A percentile compares a stretch with the other conserved stretches of the same genome.
Evolutionary conservation across 2,113 vertebrate genomes (phyloP).

Genomic region (Lucifuga dentata): DNA sequence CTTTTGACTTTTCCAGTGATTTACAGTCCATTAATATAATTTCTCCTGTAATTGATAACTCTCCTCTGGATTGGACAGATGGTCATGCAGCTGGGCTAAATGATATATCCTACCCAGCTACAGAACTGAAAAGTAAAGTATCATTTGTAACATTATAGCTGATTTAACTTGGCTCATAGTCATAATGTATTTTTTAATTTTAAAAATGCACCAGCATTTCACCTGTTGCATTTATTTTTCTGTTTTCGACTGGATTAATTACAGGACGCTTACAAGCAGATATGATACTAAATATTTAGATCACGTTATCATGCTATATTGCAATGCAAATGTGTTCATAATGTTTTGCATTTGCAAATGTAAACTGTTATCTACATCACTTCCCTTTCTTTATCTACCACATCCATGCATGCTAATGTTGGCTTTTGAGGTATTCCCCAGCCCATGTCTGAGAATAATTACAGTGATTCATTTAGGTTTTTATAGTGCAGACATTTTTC

Average conservation of each 20-base stretch:
- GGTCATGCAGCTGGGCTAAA: conserved; percentile 28
- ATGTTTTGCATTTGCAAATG: conserved; percentile 16
- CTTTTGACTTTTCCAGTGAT: conserved; percentile 39
- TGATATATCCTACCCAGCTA: conserved; percentile 36
- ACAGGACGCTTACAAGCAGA: too few species aligned
- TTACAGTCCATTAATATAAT: conserved; percentile 50
- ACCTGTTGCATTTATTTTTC: too few species aligned
- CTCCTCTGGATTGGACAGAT: conserved; percentile 46
- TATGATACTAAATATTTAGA: conserved; percentile 25
- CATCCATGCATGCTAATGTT: not conserved
- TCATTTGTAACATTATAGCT: conserved; percentile 45
- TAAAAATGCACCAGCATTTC: too few species aligned
- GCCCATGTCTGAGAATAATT: conserved; percentile 72
- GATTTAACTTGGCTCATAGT: conserved; percentile 41
- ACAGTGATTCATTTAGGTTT: conserved; percentile 74
- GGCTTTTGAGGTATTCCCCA: conserved; percentile 56
- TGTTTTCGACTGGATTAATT: too few species aligned
- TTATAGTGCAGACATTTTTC: conserved; percentile 56
- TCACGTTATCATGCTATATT: conserved; percentile 6
- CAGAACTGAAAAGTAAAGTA: conserved; percentile 57
- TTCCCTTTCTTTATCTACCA: too few species aligned
- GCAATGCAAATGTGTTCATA: conserved; percentile 11
- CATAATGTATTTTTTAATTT: too few species aligned
- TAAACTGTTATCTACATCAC: too few species aligned
- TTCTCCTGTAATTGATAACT: conserved; percentile 64